Conservation (phyloP, 1,140 invertebrate genomes). For the Lethrus apterus region DNA sequence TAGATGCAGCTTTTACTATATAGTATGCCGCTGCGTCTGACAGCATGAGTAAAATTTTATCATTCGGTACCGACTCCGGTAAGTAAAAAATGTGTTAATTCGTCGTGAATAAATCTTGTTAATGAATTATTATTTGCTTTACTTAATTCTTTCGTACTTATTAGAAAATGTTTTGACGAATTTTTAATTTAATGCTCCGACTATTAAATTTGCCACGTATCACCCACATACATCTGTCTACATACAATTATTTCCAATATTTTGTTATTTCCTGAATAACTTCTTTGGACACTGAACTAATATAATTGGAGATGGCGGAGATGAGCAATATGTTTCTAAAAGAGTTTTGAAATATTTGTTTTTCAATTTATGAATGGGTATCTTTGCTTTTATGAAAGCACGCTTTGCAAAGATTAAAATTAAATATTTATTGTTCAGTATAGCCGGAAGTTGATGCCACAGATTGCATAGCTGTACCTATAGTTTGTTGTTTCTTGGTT, state of each 20-base stretch:
- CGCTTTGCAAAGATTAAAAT: too few relatives aligned
- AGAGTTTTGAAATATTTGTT: too few relatives aligned
- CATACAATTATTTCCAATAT: conserved; percentile 1
- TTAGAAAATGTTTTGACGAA: neutral
- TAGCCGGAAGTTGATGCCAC: too few relatives aligned
- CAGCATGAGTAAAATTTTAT: conserved; percentile 10
- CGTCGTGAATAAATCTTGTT: conserved; percentile 2
- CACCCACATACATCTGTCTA: neutral
- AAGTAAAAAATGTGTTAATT: conserved; percentile 6
- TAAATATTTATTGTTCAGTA: too few relatives aligned
- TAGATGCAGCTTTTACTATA: conserved; percentile 6
- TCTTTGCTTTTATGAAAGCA: too few relatives aligned
- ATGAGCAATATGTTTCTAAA: too few relatives aligned
- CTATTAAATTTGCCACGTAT: conserved; percentile 3
- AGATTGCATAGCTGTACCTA: neutral
- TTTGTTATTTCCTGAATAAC: conserved; percentile 6
- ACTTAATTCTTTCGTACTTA: neutral
- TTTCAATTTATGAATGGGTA: too few relatives aligned
- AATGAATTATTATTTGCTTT: conserved; percentile 1
- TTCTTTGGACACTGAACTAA: conserved; percentile 2
- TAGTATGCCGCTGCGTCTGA: conserved; percentile 8
- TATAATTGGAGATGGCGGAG: too few relatives aligned
- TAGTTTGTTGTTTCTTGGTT: neutral
- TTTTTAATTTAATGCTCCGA: neutral
- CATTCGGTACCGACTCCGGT: neutral